Conservation (phyloP, 2,888 invertebrate genomes). For the Idaea dimidiata region DNA sequence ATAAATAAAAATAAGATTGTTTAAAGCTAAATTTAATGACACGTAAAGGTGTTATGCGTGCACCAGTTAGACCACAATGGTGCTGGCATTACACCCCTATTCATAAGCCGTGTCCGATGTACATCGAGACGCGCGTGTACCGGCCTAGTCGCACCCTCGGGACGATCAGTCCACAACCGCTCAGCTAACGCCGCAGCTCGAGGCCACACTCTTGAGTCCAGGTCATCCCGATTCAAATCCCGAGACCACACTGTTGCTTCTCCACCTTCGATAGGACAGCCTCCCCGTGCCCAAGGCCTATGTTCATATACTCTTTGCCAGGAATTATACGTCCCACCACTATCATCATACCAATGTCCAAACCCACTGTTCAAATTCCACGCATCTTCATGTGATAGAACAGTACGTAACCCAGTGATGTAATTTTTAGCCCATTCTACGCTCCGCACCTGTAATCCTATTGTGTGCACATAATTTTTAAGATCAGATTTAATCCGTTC, state of each 20-base stretch:
- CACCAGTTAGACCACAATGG: conserved; percentile 89
- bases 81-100: conserved; percentile 82
- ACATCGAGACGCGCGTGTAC: conserved; percentile 84
- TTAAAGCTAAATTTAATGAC: conserved; percentile 43
- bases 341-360: conserved; percentile 88
- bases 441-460: conserved; percentile 79
- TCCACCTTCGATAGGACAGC: conserved; percentile 83
- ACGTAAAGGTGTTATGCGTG: conserved; percentile 85
- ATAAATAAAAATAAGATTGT: not conserved
- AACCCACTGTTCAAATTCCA: conserved; percentile 93
- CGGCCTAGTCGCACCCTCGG: conserved; percentile 66
- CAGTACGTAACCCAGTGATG: conserved; percentile 82
- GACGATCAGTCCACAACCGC: conserved; percentile 85
- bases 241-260: conserved; percentile 92
- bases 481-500: conserved; percentile 49
- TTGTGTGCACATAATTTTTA: conserved; percentile 38
- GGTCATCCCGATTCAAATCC: conserved; percentile 83
- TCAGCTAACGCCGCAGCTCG: conserved; percentile 90
- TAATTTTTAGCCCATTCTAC: conserved; percentile 82
- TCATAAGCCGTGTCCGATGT: conserved; percentile 82
- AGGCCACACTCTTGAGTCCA: conserved; percentile 90
- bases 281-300: conserved; percentile 80
- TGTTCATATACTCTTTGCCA: conserved; percentile 93
- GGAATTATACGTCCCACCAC: conserved; percentile 88
- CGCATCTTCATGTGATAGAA: conserved; percentile 90